Evolutionary conservation across 2,888 invertebrate genomes (phyloP).

Genomic region (Carpatolechia fugitivella): DNA sequence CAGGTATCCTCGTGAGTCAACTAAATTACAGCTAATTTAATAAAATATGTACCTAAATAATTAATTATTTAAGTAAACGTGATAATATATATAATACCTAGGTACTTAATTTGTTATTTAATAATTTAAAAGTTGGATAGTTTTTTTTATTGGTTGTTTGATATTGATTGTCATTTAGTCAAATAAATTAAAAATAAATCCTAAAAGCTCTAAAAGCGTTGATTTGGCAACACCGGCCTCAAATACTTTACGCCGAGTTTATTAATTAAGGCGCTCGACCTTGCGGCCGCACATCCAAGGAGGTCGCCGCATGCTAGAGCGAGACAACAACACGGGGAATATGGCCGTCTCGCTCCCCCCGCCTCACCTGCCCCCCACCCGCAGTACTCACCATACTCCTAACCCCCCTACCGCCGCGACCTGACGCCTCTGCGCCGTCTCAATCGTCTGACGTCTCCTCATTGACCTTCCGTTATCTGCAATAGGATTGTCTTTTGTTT

Average conservation of each 20-base stretch:
- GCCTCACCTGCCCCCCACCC: constrained; percentile 31
- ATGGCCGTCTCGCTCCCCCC: constrained; percentile 25
- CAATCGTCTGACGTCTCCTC: constrained; percentile 65
- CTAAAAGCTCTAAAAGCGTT: neutral
- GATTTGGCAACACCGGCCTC: constrained; percentile 56
- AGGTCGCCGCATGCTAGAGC: constrained; percentile 64
- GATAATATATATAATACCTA: too few species aligned
- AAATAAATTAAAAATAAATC: neutral
- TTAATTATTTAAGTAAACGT: too few species aligned
- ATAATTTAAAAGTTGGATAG: too few species aligned
- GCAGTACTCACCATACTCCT: constrained; percentile 20
- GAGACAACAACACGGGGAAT: constrained; percentile 39
- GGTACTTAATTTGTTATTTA: too few species aligned
- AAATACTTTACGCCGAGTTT: constrained; percentile 79
- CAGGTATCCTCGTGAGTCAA: too few species aligned
- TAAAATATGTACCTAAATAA: too few species aligned
- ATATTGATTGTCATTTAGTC: too few species aligned
- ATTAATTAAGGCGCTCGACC: constrained; percentile 79
- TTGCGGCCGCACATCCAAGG: constrained; percentile 77
- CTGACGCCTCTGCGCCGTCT: constrained; percentile 58
- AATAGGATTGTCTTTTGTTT: constrained; percentile 50
- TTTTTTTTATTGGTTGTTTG: too few species aligned
- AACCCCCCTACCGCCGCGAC: constrained; percentile 31
- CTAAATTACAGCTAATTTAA: too few species aligned
- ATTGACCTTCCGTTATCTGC: constrained; percentile 77